Conservation (phyloP, 2,113 vertebrate species). For the Lepus timidus region DNA sequence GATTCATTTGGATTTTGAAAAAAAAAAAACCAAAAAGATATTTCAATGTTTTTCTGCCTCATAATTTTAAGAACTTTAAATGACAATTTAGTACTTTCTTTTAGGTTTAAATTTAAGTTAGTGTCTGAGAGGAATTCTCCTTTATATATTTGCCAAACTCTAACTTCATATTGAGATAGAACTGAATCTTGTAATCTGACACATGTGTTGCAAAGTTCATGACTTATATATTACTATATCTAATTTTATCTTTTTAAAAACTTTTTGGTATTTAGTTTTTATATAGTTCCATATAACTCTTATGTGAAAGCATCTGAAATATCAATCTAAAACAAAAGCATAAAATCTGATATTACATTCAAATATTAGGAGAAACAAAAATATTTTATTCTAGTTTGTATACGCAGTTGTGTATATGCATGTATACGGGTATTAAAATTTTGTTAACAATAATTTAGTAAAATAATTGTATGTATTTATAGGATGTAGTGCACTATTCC, state of each 20-base stretch:
- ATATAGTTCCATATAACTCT: neutral
- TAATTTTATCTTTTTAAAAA: neutral
- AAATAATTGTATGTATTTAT: no score
- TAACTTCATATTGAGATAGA: slow-evolving; percentile 21
- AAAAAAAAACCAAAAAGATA: neutral
- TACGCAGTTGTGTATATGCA: neutral
- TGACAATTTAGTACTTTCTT: neutral
- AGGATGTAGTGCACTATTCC: no score
- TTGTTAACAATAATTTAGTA: no score
- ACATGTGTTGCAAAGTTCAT: neutral
- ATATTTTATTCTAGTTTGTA: neutral
- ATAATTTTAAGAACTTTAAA: slow-evolving; percentile 30
- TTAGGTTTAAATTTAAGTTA: slow-evolving; percentile 47
- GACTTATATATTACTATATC: neutral
- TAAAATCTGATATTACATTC: neutral
- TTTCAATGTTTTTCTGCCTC: neutral
- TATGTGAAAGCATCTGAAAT: neutral
- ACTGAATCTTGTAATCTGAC: neutral
- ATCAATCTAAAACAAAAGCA: neutral
- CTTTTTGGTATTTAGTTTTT: neutral
- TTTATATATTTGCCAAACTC: neutral
- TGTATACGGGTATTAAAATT: no score
- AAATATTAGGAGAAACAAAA: neutral
- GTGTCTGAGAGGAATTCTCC: neutral
- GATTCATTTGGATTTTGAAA: slow-evolving; percentile 38